A percentile compares a stretch with the other conserved stretches of the same genome.
phyloP scores from a whole-genome alignment of 2,888 invertebrate genomes.

The Apotomis turbidana region DNA sequence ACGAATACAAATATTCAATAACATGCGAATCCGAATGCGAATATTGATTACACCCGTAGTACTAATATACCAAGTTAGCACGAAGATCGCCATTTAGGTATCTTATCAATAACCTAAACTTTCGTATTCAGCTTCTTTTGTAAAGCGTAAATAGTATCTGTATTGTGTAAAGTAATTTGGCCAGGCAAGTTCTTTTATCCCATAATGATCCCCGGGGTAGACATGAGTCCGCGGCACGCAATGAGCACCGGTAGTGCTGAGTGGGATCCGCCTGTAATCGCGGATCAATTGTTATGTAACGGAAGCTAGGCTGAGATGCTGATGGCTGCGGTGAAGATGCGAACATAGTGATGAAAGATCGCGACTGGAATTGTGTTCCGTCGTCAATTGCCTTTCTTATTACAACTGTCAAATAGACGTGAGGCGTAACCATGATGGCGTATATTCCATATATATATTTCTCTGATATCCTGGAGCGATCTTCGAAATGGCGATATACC shows the following conservation, averaged over 20 bases:
- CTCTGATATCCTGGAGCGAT: too few species aligned
- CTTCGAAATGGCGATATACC: too few species aligned
- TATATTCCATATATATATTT: too few species aligned
- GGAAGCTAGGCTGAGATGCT: background rate
- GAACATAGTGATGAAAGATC: background rate
- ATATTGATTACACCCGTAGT: too few species aligned
- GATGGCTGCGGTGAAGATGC: background rate
- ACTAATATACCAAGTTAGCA: too few species aligned
- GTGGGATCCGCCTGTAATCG: background rate
- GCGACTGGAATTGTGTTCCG: background rate
- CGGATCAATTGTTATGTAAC: background rate
- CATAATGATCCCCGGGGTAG: background rate
- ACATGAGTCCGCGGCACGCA: constrained; percentile 1
- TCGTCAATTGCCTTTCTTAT: too few species aligned
- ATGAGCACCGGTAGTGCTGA: background rate
- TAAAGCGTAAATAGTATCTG: background rate
- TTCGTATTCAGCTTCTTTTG: background rate
- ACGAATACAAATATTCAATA: too few species aligned
- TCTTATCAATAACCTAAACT: too few species aligned
- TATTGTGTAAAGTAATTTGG: constrained; percentile 2
- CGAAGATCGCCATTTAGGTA: too few species aligned
- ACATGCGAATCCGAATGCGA: too few species aligned
- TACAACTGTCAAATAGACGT: too few species aligned
- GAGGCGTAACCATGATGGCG: too few species aligned
- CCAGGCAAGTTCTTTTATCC: background rate